Evolutionary conservation across 1,140 invertebrate species (phyloP).

Genomic region (Pseudomyrmex gracilis): DNA sequence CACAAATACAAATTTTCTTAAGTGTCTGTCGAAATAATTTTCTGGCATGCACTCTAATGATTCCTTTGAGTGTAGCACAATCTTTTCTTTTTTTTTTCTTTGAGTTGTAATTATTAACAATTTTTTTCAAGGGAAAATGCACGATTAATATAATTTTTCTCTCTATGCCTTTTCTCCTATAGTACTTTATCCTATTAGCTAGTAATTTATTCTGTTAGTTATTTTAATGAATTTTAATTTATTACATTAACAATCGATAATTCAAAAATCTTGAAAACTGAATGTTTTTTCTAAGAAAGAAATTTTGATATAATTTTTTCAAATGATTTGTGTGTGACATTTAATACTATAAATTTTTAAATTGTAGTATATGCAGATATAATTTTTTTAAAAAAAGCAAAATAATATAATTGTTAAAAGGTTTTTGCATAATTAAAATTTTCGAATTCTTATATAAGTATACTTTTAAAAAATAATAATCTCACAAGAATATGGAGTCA

Average conservation of each 20-base stretch:
- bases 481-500: no score
- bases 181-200: neutral
- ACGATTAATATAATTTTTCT: constrained; percentile 22
- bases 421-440: no score
- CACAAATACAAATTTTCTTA: constrained; percentile 45
- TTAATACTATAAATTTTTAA: no score
- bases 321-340: no score
- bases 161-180: neutral
- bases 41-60: constrained; percentile 53
- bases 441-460: no score
- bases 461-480: no score
- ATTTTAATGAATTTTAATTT: neutral
- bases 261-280: neutral
- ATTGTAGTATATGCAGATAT: no score
- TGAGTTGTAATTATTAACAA: neutral
- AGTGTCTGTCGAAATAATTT: constrained; percentile 6
- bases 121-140: constrained; percentile 33
- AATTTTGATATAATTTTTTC: no score
- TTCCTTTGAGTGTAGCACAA: constrained; percentile 30
- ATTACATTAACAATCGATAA: neutral
- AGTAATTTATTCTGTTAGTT: neutral
- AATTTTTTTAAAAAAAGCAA: no score
- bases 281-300: no score
- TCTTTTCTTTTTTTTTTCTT: constrained; percentile 9
- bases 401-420: no score